Percentiles rank a stretch among this genome's conserved stretches.
phyloP scores from a whole-genome alignment of 2,888 invertebrate species.

The Stegana nigrithorax region DNA sequence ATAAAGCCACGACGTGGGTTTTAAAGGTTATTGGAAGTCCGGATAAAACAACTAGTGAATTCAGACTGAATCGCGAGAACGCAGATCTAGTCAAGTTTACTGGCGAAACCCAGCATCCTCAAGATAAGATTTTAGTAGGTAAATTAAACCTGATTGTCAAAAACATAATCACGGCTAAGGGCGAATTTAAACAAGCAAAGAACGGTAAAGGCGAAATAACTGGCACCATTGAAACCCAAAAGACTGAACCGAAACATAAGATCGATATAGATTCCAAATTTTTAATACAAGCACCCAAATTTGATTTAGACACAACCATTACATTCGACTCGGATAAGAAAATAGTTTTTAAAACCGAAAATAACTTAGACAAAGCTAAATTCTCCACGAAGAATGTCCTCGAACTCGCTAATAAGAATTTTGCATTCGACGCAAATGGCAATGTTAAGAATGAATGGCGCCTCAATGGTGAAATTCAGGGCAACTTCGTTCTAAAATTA shows the following conservation, averaged over 20 bases:
- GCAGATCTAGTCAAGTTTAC: slow-evolving; percentile 50
- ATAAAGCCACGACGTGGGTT: slow-evolving; percentile 55
- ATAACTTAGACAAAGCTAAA: slow-evolving; percentile 70
- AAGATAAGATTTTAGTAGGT: slow-evolving; percentile 64
- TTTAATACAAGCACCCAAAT: slow-evolving; percentile 72
- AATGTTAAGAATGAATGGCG: slow-evolving; percentile 53
- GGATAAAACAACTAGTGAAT: slow-evolving; percentile 67
- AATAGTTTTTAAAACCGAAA: slow-evolving; percentile 75
- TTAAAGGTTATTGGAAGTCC: slow-evolving; percentile 54
- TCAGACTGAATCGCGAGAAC: slow-evolving; percentile 62
- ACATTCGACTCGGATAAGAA: slow-evolving; percentile 78
- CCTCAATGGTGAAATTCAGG: slow-evolving; percentile 56
- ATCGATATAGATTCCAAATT: slow-evolving; percentile 75
- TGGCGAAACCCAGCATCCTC: slow-evolving; percentile 60
- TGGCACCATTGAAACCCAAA: slow-evolving; percentile 57
- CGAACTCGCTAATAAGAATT: slow-evolving; percentile 69
- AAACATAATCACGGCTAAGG: slow-evolving; percentile 73
- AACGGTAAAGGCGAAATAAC: slow-evolving; percentile 75
- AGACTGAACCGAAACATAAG: slow-evolving; percentile 73
- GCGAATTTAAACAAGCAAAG: slow-evolving; percentile 73
- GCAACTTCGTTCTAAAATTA: slow-evolving; percentile 43
- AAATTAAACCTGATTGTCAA: slow-evolving; percentile 73
- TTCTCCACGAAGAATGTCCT: slow-evolving; percentile 75
- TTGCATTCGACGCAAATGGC: slow-evolving; percentile 62
- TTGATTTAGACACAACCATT: slow-evolving; percentile 74